Evolutionary conservation across 2,888 invertebrate species (phyloP), one percentile per base, ranked within the genome.

Genomic region (Azorinus chamasolen): DNA sequence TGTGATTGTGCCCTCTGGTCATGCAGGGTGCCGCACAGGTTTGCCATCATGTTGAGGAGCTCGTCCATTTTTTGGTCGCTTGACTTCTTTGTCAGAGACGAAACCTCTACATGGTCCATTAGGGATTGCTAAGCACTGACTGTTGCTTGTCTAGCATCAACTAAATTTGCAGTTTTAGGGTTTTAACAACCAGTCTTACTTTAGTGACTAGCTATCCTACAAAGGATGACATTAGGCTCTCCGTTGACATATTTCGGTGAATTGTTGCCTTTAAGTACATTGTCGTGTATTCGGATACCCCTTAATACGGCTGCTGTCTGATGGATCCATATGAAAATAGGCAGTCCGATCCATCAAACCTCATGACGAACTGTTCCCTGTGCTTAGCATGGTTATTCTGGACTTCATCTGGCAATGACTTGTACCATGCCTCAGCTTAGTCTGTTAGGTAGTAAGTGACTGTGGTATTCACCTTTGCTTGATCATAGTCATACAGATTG

Each of bases 321-420:
- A 68, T n/a, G 4, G 51, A 16, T 12, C 41, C 27, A 0, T 53
- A 1, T 1, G 68, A 18, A 18, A 59, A 68, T 1, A 24, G 53
- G 0, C 51, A 51, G 32, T 68, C 68, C 6, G 45, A 45, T 0
- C 68, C 68, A 61, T 68, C 68, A 27, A 68, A 68, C 2, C 68
- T 39, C 10, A 4, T 14, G 2, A 32, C 8, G 39, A 65, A 65
- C 14, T 46, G 2, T 20, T 14, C 22, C 22, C 45, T 0, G 0
- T 48, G 20, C 14, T 18, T 8, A 27, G 45, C 65, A 8, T 45
- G 32, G 32, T 65, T 14, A 1, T 12, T n/a, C 32, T 45, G 27
- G 6, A 46, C 22, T 0, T 10, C 32, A 14, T 48, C 48, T 16
- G 43, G 16, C 27, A 65, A n/a, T 0, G 55, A 43, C 20, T 46